Conservation (phyloP, 2,888 invertebrate species). For the Acrobasis suavella region DNA sequence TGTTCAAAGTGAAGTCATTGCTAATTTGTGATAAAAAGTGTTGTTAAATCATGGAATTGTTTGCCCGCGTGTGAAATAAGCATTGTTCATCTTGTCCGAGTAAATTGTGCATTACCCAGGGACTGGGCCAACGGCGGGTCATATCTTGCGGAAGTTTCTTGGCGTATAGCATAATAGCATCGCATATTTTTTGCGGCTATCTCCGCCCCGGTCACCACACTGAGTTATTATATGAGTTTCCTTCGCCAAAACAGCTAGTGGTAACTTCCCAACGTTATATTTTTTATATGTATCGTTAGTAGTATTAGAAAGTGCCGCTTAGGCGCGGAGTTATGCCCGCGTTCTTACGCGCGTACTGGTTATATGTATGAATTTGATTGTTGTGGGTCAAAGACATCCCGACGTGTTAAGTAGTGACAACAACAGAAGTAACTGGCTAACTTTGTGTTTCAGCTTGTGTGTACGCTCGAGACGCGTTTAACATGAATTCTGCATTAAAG, state of each 20-base stretch:
- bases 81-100: constrained; percentile 51
- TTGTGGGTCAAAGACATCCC: constrained; percentile 78
- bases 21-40: constrained; percentile 60
- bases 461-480: constrained; percentile 50
- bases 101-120: constrained; percentile 49
- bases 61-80: constrained; percentile 56
- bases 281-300: constrained; percentile 45
- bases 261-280: constrained; percentile 56
- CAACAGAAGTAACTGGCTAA: constrained; percentile 56
- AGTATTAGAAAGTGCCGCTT: constrained; percentile 52
- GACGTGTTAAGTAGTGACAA: constrained; percentile 59
- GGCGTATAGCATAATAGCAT: constrained; percentile 71
- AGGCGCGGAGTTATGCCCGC: constrained; percentile 56
- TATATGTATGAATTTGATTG: constrained; percentile 72
- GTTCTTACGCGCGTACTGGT: constrained; percentile 68
- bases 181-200: constrained; percentile 80
- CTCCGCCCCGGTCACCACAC: constrained; percentile 56
- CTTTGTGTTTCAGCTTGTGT: constrained; percentile 71
- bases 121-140: constrained; percentile 58
- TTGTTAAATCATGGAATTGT: constrained; percentile 66
- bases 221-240: constrained; percentile 64
- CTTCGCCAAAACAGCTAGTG: constrained; percentile 58
- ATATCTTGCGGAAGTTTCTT: constrained; percentile 77
- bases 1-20: constrained; percentile 62
- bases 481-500: constrained; percentile 85